A percentile compares a stretch with the other conserved stretches of the same genome.
phyloP scores from a whole-genome alignment of 2,113 vertebrate species.

The Pao palembangensis region DNA sequence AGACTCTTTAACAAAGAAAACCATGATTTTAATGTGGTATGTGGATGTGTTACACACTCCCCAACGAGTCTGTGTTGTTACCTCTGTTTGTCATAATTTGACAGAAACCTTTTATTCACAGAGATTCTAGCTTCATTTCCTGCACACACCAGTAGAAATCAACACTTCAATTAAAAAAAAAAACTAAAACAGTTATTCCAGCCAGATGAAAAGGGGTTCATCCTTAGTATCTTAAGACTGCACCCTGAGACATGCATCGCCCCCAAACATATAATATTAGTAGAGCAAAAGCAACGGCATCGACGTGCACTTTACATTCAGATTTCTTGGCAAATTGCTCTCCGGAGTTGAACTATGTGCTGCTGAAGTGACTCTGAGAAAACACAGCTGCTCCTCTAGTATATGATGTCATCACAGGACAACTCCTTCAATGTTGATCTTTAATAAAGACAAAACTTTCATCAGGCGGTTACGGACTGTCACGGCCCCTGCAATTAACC shows the following conservation, averaged over 20 bases:
- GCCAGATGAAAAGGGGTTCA: too few species aligned
- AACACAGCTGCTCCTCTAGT: constrained; percentile 84
- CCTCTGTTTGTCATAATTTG: too few species aligned
- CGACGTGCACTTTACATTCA: constrained; percentile 33
- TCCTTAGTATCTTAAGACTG: too few species aligned
- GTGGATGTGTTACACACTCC: too few species aligned
- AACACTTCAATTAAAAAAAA: too few species aligned
- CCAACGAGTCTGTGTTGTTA: too few species aligned
- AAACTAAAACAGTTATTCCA: not conserved
- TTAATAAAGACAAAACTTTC: constrained; percentile 68
- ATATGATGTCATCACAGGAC: constrained; percentile 85
- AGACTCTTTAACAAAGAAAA: too few species aligned
- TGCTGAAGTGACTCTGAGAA: constrained; percentile 84
- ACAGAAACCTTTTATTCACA: too few species aligned
- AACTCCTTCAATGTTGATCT: constrained; percentile 72
- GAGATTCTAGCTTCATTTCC: too few species aligned
- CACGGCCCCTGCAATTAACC: constrained; percentile 20
- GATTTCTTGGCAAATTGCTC: constrained; percentile 73
- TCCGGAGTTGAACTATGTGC: constrained; percentile 72
- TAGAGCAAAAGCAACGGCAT: constrained; percentile 12
- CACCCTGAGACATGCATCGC: too few species aligned
- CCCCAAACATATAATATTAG: not conserved
- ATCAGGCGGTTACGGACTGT: constrained; percentile 47
- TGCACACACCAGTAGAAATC: too few species aligned
- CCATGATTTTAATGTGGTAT: not conserved